Percentiles rank a stretch among this genome's conserved stretches.
Evolutionary conservation across 2,888 invertebrate genomes (phyloP).

Genomic region (Erebia aethiops): DNA sequence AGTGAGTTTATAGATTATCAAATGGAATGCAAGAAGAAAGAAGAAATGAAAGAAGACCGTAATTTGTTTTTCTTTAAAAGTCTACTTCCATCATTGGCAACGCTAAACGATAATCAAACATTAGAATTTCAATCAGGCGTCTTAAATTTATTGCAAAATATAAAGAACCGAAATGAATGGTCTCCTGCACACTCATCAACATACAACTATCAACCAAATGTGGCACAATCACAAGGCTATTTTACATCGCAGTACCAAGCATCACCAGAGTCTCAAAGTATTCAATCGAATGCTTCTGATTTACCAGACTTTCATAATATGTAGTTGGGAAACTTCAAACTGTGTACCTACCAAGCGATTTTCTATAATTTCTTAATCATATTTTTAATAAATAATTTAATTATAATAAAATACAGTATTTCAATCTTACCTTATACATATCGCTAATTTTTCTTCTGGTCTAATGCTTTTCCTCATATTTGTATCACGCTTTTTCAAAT

Average conservation of each 20-base stretch:
- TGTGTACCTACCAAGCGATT: not conserved
- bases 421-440: constrained; percentile 4
- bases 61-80: not conserved
- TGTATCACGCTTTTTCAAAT: constrained; percentile 2
- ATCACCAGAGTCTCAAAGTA: not conserved
- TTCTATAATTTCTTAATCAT: not conserved
- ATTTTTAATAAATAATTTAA: constrained; percentile 2
- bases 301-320: constrained; percentile 1
- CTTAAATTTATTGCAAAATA: constrained; percentile 1
- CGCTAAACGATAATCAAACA: constrained; percentile 4
- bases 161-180: constrained; percentile 4
- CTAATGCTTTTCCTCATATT: constrained; percentile 3
- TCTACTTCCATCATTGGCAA: not conserved
- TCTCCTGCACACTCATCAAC: not conserved
- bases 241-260: constrained; percentile 1
- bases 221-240: constrained; percentile 3
- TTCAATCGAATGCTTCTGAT: constrained; percentile 1
- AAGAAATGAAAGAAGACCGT: constrained; percentile 3
- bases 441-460: constrained; percentile 3
- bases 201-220: not conserved
- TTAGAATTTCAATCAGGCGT: constrained; percentile 1
- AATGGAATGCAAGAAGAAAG: constrained; percentile 4
- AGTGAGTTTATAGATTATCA: constrained; percentile 43
- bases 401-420: not conserved
- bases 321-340: not conserved